Conservation (phyloP, 2,888 invertebrate genomes). For the Peribatodes rhomboidaria region DNA sequence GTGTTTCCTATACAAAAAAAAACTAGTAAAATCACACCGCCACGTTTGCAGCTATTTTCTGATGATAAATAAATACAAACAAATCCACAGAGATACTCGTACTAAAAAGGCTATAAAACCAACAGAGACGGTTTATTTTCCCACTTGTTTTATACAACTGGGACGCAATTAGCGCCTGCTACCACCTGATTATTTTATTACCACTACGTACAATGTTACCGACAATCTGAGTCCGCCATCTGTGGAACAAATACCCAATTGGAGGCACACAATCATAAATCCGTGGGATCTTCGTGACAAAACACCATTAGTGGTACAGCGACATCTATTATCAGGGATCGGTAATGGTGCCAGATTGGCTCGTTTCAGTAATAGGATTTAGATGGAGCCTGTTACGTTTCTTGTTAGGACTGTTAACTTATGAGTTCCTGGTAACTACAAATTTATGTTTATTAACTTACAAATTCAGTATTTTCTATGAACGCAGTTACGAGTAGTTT, state of each 20-base stretch:
- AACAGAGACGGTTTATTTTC: background rate
- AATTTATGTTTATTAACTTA: no score
- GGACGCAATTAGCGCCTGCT: slow-evolving; percentile 39
- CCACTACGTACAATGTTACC: slow-evolving; percentile 43
- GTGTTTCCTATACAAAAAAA: no score
- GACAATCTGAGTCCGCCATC: slow-evolving; percentile 52
- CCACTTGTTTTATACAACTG: slow-evolving; percentile 5
- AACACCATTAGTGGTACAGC: slow-evolving; percentile 54
- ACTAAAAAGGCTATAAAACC: background rate
- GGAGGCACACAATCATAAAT: slow-evolving; percentile 58
- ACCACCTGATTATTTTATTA: slow-evolving; percentile 48
- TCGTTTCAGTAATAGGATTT: slow-evolving; percentile 44
- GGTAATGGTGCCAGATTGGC: slow-evolving; percentile 55
- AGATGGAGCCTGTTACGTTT: slow-evolving; percentile 15
- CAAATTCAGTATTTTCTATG: background rate
- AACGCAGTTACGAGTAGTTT: background rate
- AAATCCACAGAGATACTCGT: no score
- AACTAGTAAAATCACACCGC: no score
- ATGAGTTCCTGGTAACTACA: background rate
- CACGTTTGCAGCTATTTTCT: no score
- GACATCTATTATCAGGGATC: slow-evolving; percentile 59
- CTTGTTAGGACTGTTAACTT: background rate
- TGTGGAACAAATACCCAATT: slow-evolving; percentile 48
- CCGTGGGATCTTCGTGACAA: slow-evolving; percentile 62
- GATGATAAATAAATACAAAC: no score